Percentiles rank a stretch among this genome's conserved stretches.
Conservation (phyloP, 2,797 vertebrate genomes). For the Sarcophilus harrisii region DNA sequence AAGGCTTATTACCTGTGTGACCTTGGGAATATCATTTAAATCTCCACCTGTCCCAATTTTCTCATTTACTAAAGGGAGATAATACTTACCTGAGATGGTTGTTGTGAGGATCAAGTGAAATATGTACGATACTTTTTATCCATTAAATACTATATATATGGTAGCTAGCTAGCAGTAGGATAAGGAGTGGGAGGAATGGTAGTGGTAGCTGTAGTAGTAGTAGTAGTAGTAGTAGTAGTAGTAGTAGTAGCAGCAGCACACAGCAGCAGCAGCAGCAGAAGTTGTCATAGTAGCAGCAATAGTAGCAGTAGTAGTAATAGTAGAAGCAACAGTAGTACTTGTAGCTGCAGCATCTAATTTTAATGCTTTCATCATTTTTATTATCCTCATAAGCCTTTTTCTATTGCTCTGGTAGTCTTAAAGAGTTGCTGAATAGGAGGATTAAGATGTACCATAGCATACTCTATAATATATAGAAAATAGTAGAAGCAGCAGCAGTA, state of each 20-base stretch:
- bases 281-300: too few relatives aligned
- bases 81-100: not conserved
- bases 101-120: not conserved
- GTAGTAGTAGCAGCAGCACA: too few relatives aligned
- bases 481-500: too few relatives aligned
- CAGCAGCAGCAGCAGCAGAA: too few relatives aligned
- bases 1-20: not conserved
- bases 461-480: too few relatives aligned
- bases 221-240: too few relatives aligned
- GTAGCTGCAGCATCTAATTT: not conserved
- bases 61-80: not conserved
- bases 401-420: not conserved
- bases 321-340: not conserved
- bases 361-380: conserved; percentile 7
- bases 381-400: not conserved
- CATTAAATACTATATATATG: not conserved
- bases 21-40: not conserved
- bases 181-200: too few relatives aligned
- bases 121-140: not conserved
- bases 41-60: not conserved
- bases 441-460: too few relatives aligned
- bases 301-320: too few relatives aligned
- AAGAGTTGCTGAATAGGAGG: not conserved
- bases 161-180: not conserved
- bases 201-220: too few relatives aligned